Evolutionary conservation across 2,797 vertebrate species (phyloP).

Genomic region (Hoplostethus atlanticus): DNA sequence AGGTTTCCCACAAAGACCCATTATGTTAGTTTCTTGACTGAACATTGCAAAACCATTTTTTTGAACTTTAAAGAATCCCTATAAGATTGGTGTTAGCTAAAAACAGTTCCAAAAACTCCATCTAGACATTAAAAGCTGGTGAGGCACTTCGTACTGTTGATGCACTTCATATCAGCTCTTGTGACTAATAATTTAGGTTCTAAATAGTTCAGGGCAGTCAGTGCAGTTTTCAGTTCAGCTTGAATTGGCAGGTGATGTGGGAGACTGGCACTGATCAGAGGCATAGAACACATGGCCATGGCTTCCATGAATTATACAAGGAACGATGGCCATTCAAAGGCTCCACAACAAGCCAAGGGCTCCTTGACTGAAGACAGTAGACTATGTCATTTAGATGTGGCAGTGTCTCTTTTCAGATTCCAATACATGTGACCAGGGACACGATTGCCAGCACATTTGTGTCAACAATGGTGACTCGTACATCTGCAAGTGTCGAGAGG

Average conservation of each 20-base stretch:
- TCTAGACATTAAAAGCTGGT: background rate
- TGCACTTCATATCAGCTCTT: too few species aligned
- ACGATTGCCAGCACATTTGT: constrained; percentile 82
- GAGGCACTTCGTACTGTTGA: too few species aligned
- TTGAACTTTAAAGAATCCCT: too few species aligned
- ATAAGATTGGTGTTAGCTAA: too few species aligned
- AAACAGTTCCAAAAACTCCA: too few species aligned
- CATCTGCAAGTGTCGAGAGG: constrained; percentile 78
- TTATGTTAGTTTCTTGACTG: too few species aligned
- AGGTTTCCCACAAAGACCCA: too few species aligned
- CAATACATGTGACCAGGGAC: constrained; percentile 73
- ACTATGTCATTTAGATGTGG: constrained; percentile 11
- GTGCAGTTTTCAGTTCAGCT: constrained; percentile 19
- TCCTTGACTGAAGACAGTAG: background rate
- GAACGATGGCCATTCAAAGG: background rate
- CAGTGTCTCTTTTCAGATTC: constrained; percentile 57
- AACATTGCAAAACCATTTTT: too few species aligned
- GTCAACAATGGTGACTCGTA: constrained; percentile 62
- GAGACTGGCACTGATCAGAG: background rate
- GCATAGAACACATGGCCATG: background rate
- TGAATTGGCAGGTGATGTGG: constrained; percentile 24
- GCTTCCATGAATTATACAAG: too few species aligned
- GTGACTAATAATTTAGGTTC: constrained; percentile 34
- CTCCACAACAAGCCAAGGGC: background rate
- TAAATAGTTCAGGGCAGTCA: constrained; percentile 33